Percentiles rank a stretch among this genome's conserved stretches.
Evolutionary conservation across 2,797 vertebrate genomes (phyloP).

Genomic region (Cossypha niveicapilla): DNA sequence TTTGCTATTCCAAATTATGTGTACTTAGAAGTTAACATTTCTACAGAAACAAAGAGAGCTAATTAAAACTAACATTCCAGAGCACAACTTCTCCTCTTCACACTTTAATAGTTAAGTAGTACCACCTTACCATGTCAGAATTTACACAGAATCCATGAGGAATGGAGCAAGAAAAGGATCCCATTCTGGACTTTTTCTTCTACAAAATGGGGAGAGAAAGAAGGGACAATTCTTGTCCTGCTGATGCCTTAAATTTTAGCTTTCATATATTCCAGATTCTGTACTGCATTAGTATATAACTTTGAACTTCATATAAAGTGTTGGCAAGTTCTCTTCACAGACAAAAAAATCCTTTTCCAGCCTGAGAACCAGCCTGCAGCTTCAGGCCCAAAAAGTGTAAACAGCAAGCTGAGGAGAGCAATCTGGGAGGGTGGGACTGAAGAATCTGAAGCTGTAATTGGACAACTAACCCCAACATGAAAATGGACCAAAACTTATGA

Average conservation of each 20-base stretch:
- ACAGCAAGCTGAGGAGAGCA: background rate
- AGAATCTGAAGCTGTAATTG: background rate
- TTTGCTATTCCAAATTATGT: background rate
- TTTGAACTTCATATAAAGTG: background rate
- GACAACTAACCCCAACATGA: background rate
- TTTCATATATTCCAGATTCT: background rate
- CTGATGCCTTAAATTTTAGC: too few species aligned
- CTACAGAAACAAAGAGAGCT: background rate
- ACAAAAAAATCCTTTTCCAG: background rate
- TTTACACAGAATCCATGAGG: background rate
- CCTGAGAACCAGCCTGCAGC: background rate
- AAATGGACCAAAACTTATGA: background rate
- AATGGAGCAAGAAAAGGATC: background rate
- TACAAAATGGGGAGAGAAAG: background rate
- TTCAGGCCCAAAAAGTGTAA: background rate
- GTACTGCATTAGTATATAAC: background rate
- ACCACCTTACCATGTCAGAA: background rate
- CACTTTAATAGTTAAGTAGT: background rate
- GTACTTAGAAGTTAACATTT: background rate
- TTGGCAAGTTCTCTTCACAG: background rate
- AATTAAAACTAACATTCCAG: background rate
- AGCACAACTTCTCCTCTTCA: background rate
- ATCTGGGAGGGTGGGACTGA: background rate
- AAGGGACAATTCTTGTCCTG: background rate
- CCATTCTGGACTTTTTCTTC: background rate